Base-by-base conservation (phyloP, 1,140 invertebrate genomes). In the Cherax quadricarinatus region DNA sequence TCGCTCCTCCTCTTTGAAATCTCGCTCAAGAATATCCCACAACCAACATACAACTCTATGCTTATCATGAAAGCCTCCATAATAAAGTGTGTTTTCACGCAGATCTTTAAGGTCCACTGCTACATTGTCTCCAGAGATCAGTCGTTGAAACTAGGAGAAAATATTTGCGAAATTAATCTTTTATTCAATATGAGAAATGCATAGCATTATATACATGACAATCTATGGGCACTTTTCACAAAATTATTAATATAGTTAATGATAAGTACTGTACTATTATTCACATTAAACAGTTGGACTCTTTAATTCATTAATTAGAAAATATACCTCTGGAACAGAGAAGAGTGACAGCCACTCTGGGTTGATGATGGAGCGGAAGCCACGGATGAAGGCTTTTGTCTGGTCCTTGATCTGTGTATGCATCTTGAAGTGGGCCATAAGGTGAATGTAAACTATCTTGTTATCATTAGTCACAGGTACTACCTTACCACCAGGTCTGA, bases 371-470 rank as follows among this genome's bases (percentile, higher is more conserved):
- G 98, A 98, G 92, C 98, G 96, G 95, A 99, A 99, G 4, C 99
- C 99, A 94, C 97, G 97, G 60, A 99, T 98, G 94, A 99, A 99
- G 10, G 99, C 98, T 75, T 97, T 96, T 0, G 98, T 99, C 88
- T 99, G 99, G 86, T 99, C 98, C 94, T 98, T 97, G 91, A 99
- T 99, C 96, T 99, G 99, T 9, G 97, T 97, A 94, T 99, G 98
- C 97, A 99, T 99, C 93, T 98, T 97, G 95, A 99, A 99, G 95
- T 99, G 98, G 4, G 99, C 99, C 98, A 99, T 99, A 93, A 98
- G 96, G 95, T 99, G 99, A 80, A 99, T 99, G 95, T 99, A 99
- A 94, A 98, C 98, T 89, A 99, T 99, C 95, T 97, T 98, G 95
- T 99, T 99, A 94, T 99, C 98, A 96, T 99, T 99, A 4, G 98